These are phyloP conservation scores for Mionectes olivaceus DNA, from an alignment of 2,797 vertebrate species.

Conservation along the genomic window DNA sequence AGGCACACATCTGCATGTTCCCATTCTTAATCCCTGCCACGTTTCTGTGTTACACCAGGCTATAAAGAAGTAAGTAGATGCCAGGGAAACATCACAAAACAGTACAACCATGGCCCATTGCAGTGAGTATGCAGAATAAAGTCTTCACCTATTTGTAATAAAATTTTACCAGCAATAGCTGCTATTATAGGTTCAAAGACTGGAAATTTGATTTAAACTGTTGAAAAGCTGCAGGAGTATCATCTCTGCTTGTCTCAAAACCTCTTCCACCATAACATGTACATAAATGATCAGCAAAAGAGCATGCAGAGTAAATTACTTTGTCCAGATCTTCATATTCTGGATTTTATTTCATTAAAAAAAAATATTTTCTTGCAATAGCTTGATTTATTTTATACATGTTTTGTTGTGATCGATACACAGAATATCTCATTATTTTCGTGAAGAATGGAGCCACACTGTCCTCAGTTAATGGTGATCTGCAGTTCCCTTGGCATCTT, in stretches of 20 bases:
- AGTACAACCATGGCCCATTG: neutral
- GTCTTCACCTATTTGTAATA: neutral
- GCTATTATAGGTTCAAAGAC: neutral
- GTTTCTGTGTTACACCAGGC: neutral
- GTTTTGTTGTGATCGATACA: neutral
- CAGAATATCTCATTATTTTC: neutral
- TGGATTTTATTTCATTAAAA: rapidly evolving
- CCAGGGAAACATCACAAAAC: neutral
- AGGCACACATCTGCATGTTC: neutral
- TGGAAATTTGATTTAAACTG: neutral
- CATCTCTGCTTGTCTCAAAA: neutral
- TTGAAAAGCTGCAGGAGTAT: neutral
- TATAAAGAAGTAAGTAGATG: neutral
- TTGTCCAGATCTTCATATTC: neutral
- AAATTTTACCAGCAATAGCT: neutral
- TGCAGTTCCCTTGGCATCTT: neutral
- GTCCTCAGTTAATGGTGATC: neutral
- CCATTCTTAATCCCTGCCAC: neutral
- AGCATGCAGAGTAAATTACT: neutral
- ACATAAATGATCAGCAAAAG: rapidly evolving
- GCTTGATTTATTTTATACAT: neutral
- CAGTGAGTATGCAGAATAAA: neutral
- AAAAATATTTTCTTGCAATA: neutral
- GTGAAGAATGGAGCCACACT: neutral
- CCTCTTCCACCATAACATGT: neutral